Percentiles rank a stretch among this genome's conserved stretches.
These are phyloP conservation scores for Rhimphoctona megacephalus DNA, from an alignment of 2,888 invertebrate species.

Conservation along the genomic window DNA sequence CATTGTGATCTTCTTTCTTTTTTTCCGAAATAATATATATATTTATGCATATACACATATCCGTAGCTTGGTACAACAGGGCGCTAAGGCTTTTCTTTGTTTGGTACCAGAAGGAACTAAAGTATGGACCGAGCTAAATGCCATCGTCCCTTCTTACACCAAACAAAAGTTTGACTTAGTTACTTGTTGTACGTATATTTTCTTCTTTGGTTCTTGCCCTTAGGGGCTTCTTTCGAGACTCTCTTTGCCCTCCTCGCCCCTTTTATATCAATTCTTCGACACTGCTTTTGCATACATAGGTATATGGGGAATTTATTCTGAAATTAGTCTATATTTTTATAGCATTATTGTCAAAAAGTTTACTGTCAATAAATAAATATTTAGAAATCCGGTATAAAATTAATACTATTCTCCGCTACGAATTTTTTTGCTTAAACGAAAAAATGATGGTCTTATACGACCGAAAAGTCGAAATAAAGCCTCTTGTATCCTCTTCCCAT, in stretches of 20 bases:
- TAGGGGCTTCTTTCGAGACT: conserved; percentile 18
- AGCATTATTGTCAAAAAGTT: background rate
- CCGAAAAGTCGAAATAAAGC: background rate
- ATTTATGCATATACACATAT: background rate
- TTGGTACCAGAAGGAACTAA: background rate
- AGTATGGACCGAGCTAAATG: background rate
- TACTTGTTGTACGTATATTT: conserved; percentile 14
- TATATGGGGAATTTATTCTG: background rate
- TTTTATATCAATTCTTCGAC: conserved; percentile 49
- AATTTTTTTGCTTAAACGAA: background rate
- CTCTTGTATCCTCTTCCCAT: background rate
- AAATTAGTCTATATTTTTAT: background rate
- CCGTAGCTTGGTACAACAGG: background rate
- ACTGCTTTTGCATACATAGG: background rate
- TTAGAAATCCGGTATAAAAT: background rate
- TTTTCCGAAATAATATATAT: background rate
- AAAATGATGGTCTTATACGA: background rate
- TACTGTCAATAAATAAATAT: background rate
- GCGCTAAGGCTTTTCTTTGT: background rate
- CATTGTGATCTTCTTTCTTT: conserved; percentile 1
- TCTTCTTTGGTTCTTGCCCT: conserved; percentile 27
- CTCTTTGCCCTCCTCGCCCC: conserved; percentile 25
- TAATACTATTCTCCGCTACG: background rate
- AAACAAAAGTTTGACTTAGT: background rate
- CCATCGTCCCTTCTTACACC: background rate